phyloP scores from a whole-genome alignment of 2,113 vertebrate genomes.

The Columba janthina region DNA sequence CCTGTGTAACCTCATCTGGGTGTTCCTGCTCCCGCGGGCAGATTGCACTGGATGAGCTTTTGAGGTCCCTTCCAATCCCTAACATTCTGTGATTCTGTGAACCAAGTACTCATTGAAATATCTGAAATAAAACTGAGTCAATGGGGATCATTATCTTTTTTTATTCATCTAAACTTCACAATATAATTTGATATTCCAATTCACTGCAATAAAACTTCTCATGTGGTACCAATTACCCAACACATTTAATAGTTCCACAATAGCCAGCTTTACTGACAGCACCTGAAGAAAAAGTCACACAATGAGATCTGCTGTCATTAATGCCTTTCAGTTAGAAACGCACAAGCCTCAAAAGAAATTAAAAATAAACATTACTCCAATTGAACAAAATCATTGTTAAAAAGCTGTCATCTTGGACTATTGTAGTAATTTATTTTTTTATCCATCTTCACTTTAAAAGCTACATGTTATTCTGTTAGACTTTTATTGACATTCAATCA shows the following conservation, averaged over 20 bases:
- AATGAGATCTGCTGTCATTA: background rate
- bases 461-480: background rate
- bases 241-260: background rate
- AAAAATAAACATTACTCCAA: background rate
- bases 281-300: background rate
- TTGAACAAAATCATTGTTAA: background rate
- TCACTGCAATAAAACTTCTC: background rate
- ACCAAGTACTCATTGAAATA: background rate
- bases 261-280: background rate
- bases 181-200: background rate
- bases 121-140: background rate
- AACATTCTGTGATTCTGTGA: too few relatives aligned
- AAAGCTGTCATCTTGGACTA: background rate
- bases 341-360: background rate
- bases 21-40: too few relatives aligned
- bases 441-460: background rate
- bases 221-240: background rate
- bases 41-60: too few relatives aligned
- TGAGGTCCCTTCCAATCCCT: too few relatives aligned
- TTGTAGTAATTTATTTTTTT: background rate
- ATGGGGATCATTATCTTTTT: background rate
- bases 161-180: background rate
- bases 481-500: constrained; percentile 39
- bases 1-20: too few relatives aligned
- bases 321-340: background rate